A percentile compares a stretch with the other conserved stretches of the same genome.
Conservation (phyloP, 2,888 invertebrate genomes). For the Lasioglossum zephyrum region DNA sequence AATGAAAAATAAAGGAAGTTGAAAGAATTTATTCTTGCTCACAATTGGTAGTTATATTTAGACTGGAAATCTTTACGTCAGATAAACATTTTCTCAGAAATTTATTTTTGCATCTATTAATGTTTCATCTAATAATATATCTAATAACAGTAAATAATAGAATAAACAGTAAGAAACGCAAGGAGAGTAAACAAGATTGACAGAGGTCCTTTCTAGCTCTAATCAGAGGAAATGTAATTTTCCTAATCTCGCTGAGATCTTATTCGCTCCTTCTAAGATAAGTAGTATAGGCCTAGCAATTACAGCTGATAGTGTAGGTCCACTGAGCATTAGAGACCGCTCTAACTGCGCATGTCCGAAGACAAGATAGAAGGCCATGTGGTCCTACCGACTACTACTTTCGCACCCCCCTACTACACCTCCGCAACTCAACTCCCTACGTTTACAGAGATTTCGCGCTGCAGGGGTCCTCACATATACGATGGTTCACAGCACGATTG, state of each 20-base stretch:
- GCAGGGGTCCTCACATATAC: not conserved
- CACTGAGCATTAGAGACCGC: conserved; percentile 70
- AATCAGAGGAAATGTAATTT: not conserved
- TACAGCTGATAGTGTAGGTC: conserved; percentile 67
- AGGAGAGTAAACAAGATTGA: not conserved
- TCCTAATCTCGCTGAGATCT: not conserved
- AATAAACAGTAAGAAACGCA: not conserved
- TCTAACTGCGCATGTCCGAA: conserved; percentile 36
- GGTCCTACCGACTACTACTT: not conserved
- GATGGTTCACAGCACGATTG: not conserved
- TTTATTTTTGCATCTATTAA: not conserved
- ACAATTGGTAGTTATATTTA: not conserved
- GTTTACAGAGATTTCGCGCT: not conserved
- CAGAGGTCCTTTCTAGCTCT: not conserved
- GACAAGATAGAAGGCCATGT: not conserved
- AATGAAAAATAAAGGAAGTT: not conserved
- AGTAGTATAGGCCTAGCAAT: conserved; percentile 3
- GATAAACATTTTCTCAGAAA: not conserved
- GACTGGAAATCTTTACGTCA: not conserved
- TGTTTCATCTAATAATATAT: not conserved
- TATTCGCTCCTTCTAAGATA: not conserved
- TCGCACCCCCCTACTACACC: not conserved
- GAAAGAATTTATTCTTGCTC: not conserved
- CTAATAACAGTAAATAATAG: not conserved
- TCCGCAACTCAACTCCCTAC: not conserved